A percentile compares a stretch with the other conserved stretches of the same genome.
Evolutionary conservation across 2,888 invertebrate species (phyloP).

Genomic region (Xestia ashworthii): DNA sequence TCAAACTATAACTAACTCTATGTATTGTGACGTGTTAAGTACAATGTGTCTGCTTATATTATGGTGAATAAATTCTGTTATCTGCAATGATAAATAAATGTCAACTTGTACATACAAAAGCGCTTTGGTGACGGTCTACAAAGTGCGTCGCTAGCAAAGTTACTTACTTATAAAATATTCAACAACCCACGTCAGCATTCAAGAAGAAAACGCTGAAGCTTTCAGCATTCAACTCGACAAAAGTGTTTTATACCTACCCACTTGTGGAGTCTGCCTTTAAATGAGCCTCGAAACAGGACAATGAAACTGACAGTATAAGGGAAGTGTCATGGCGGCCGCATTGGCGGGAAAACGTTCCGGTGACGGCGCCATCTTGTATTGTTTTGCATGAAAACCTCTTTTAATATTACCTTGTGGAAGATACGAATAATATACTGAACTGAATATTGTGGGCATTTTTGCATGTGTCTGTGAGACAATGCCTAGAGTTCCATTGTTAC

Average conservation of each 20-base stretch:
- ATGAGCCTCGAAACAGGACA: slow-evolving; percentile 63
- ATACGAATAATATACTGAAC: slow-evolving; percentile 35
- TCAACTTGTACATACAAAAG: slow-evolving; percentile 53
- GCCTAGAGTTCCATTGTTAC: slow-evolving; percentile 32
- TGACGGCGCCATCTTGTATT: slow-evolving; percentile 62
- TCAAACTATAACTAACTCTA: background rate
- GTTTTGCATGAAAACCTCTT: slow-evolving; percentile 57
- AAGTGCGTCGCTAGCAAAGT: slow-evolving; percentile 52
- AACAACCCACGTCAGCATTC: slow-evolving; percentile 59
- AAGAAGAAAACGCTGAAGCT: slow-evolving; percentile 62
- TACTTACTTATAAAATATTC: slow-evolving; percentile 63
- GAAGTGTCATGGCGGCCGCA: slow-evolving; percentile 70
- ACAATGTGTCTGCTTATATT: slow-evolving; percentile 11
- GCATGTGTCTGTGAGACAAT: slow-evolving; percentile 29
- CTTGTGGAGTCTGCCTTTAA: slow-evolving; percentile 64
- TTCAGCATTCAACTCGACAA: slow-evolving; percentile 54
- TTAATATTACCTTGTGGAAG: slow-evolving; percentile 39
- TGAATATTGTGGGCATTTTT: slow-evolving; percentile 19
- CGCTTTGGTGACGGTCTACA: slow-evolving; percentile 48
- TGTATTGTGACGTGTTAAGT: background rate
- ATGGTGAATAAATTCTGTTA: slow-evolving; percentile 37
- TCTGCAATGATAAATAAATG: slow-evolving; percentile 53
- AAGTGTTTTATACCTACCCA: slow-evolving; percentile 58
- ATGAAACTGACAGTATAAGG: slow-evolving; percentile 66
- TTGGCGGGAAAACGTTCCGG: slow-evolving; percentile 68